Percentiles rank a stretch among this genome's conserved stretches.
Conservation (phyloP, 2,113 vertebrate species). For the Brachirus orientalis region DNA sequence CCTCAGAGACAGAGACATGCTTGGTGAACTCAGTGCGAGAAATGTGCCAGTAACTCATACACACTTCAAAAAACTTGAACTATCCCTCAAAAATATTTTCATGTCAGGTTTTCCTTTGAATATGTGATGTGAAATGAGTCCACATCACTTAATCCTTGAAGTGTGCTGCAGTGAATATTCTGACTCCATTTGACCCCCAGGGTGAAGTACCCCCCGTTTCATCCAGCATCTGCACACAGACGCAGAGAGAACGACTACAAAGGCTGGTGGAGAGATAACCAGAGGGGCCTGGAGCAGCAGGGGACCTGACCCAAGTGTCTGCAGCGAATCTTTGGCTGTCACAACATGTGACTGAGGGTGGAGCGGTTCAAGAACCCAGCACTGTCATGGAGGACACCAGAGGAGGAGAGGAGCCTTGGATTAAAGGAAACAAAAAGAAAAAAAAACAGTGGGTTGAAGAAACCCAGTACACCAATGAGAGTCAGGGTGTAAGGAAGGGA, state of each 20-base stretch:
- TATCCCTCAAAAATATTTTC: background rate
- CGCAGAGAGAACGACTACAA: constrained; percentile 13
- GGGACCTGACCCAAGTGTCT: constrained; percentile 47
- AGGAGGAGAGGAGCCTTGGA: constrained; percentile 18
- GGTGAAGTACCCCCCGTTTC: constrained; percentile 31
- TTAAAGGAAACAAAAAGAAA: constrained; percentile 22
- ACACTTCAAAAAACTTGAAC: too few relatives aligned
- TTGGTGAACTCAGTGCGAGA: too few relatives aligned
- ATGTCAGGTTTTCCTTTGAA: background rate
- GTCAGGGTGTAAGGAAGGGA: constrained; percentile 3
- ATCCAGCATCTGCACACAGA: constrained; percentile 21
- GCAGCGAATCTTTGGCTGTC: constrained; percentile 32
- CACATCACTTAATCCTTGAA: background rate
- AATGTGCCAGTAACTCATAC: too few relatives aligned
- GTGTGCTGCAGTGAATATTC: constrained; percentile 2
- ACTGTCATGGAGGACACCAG: constrained; percentile 42
- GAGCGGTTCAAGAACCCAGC: constrained; percentile 37
- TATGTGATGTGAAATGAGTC: constrained; percentile 1
- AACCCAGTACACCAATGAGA: constrained; percentile 24
- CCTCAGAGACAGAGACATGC: too few relatives aligned
- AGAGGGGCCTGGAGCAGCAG: constrained; percentile 41
- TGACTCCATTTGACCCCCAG: constrained; percentile 22
- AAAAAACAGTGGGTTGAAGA: constrained; percentile 19
- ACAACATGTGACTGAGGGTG: constrained; percentile 30
- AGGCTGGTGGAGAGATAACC: constrained; percentile 36